Evolutionary conservation across 2,113 vertebrate species (phyloP), one percentile per base, ranked within the genome.

Genomic region (Emydocephalus ijimae): DNA sequence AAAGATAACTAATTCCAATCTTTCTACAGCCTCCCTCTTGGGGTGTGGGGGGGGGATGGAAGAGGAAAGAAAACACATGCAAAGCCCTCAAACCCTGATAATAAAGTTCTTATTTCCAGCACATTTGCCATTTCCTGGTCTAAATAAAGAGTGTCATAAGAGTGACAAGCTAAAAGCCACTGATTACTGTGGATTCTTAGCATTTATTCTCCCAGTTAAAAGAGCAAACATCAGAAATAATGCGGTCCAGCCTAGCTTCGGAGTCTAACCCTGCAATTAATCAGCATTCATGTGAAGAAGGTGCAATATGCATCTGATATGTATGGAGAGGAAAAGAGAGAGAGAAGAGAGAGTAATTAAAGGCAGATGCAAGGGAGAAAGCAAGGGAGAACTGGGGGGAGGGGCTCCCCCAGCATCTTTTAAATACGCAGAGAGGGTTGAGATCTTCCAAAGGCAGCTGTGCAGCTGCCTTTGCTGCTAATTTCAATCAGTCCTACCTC

Each of bases 221-320:
- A 97, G 96, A 96, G 96, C 94, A 97, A 96, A 96, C 96, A 92
- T 96, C 96, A 96, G 97, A 97, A 96, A 97, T 97, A 96, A 97
- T 94, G 95, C 94, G 95, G 96, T 96, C 96, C 96, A 95, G 96
- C 96, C 96, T 95, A 96, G 96, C 96, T 95, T 26, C 92, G 96
- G 34, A 95, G 94, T 94, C 97, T 97, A 96, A 97, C 96, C 96
- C 97, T 96, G 96, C 96, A 98, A 97, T 98, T 97, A 97, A 97
- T 98, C 97, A 96, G 96, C 96, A 94, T 94, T 96, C 95, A 96
- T 95, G 96, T 95, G 95, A 95, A 95, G 95, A 92, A 95, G 94
- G 89, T 94, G 95, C 95, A 96, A 90, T 39, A 92, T 95, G 93
- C 96, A 96, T 95, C 96, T 97, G 97, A 97, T 97, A 93, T 94